A percentile compares a stretch with the other conserved stretches of the same genome.
phyloP scores from a whole-genome alignment of 2,888 invertebrate genomes.

The Brassicogethes aeneus region DNA sequence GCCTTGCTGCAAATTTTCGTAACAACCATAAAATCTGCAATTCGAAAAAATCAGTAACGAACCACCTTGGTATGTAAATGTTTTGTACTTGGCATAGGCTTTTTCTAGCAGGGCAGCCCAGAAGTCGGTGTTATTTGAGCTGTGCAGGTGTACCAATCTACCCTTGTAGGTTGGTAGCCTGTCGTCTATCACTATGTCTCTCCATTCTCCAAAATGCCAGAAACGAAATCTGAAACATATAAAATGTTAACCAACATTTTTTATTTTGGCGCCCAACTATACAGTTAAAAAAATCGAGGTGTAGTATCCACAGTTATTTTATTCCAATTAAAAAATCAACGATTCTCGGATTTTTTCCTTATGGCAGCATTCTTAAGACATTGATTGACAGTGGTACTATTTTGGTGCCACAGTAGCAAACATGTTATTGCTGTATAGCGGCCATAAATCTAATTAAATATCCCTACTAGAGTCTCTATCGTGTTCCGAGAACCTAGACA shows the following conservation, averaged over 20 bases:
- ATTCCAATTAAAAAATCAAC: too few relatives aligned
- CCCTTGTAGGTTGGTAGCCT: conserved; percentile 61
- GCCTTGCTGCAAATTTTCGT: conserved; percentile 54
- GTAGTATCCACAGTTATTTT: too few relatives aligned
- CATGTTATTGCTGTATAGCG: too few relatives aligned
- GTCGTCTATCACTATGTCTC: conserved; percentile 67
- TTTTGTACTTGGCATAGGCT: conserved; percentile 65
- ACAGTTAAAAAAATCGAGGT: neutral
- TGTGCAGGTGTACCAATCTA: conserved; percentile 52
- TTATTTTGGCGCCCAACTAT: too few relatives aligned
- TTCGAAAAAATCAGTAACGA: neutral
- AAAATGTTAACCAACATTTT: neutral
- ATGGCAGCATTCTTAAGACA: too few relatives aligned
- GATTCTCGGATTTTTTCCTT: too few relatives aligned
- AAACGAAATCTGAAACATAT: conserved; percentile 53
- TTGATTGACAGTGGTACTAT: too few relatives aligned
- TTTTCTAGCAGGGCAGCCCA: conserved; percentile 73
- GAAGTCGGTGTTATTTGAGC: conserved; percentile 57
- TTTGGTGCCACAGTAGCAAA: too few relatives aligned
- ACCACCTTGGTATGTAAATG: neutral
- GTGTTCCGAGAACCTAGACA: conserved; percentile 27
- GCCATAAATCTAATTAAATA: conserved; percentile 33
- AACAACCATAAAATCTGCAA: conserved; percentile 58
- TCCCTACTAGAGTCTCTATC: conserved; percentile 18
- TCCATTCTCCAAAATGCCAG: conserved; percentile 76